phyloP scores from a whole-genome alignment of 2,113 vertebrate genomes.

The Petrocephalus microphthalmus region DNA sequence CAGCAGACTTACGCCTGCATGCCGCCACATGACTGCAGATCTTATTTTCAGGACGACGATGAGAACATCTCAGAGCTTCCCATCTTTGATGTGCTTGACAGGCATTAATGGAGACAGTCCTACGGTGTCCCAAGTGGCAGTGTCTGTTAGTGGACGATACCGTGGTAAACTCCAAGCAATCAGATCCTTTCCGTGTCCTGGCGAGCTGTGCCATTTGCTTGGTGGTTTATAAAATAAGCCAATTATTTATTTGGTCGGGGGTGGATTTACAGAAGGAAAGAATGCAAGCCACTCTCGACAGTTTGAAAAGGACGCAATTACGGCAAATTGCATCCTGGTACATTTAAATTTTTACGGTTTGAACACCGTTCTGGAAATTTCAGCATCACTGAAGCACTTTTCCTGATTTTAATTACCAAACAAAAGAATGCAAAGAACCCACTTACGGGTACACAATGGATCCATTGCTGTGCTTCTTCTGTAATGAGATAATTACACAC shows the following conservation, averaged over 20 bases:
- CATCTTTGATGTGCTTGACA: neutral
- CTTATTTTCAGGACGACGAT: neutral
- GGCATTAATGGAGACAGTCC: neutral
- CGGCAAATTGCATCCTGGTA: constrained; percentile 15
- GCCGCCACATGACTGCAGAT: neutral
- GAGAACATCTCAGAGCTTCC: neutral
- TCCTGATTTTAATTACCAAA: constrained; percentile 19
- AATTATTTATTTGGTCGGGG: constrained; percentile 35
- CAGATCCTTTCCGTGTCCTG: constrained; percentile 7
- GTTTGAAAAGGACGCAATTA: constrained; percentile 16
- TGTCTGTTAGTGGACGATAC: neutral
- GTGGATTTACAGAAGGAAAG: constrained; percentile 22
- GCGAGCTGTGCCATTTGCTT: constrained; percentile 11
- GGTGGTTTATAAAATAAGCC: constrained; percentile 8
- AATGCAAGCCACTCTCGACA: constrained; percentile 13
- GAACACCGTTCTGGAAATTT: constrained; percentile 17
- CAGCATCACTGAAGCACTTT: constrained; percentile 5
- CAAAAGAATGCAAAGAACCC: constrained; percentile 11
- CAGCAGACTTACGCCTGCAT: neutral
- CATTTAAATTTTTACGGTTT: constrained; percentile 10
- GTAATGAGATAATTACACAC: constrained; percentile 6
- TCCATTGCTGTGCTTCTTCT: constrained; percentile 4
- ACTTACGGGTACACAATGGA: constrained; percentile 17
- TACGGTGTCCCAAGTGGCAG: neutral
- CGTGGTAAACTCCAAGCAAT: neutral